These are phyloP conservation scores for Marasmarcha lunaedactyla DNA, from an alignment of 2,888 invertebrate genomes.

Conservation along the genomic window DNA sequence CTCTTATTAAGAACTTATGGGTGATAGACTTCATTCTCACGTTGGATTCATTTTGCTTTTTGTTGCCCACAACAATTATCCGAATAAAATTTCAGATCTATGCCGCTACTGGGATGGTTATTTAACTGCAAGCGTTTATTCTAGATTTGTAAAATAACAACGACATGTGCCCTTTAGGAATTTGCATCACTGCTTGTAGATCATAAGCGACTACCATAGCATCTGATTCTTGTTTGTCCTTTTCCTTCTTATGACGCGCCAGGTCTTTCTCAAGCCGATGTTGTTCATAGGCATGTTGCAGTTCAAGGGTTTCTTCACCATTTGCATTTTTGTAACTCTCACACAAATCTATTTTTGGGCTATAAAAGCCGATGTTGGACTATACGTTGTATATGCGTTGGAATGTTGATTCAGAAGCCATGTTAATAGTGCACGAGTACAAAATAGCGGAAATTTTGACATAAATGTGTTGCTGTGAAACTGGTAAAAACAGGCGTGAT, in stretches of 20 bases:
- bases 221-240: conserved; percentile 5
- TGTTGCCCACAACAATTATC: conserved; percentile 17
- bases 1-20: conserved; percentile 19
- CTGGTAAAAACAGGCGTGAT: no score
- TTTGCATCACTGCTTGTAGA: conserved; percentile 16
- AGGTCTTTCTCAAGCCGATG: conserved; percentile 8
- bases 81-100: conserved; percentile 12
- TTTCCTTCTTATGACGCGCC: conserved; percentile 9
- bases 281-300: no score
- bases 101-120: conserved; percentile 1
- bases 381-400: no score
- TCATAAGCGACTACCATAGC: conserved; percentile 16
- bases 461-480: no score
- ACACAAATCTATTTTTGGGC: no score
- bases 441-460: no score
- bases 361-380: no score
- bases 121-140: conserved; percentile 9
- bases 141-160: conserved; percentile 16
- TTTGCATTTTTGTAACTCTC: no score
- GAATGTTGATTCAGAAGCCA: no score
- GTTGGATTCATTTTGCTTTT: conserved; percentile 16
- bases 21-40: conserved; percentile 13
- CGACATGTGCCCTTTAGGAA: conserved; percentile 15
- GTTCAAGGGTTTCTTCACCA: no score
- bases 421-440: no score